These are phyloP conservation scores for Drosophila subsilvestris DNA, from an alignment of 2,888 invertebrate genomes.

Conservation along the genomic window DNA sequence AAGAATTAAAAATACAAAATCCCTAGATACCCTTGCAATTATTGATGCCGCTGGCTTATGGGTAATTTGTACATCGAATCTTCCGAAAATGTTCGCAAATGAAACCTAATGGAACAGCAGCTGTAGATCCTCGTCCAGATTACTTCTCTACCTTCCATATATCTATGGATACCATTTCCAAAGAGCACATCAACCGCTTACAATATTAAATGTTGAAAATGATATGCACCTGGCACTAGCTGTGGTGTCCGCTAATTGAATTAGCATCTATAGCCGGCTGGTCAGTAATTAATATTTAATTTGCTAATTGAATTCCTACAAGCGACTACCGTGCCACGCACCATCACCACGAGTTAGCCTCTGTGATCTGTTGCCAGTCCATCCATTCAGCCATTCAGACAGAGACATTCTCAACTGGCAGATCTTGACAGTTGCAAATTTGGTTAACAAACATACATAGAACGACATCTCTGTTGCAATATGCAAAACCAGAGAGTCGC, in stretches of 20 bases:
- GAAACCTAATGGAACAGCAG: not conserved
- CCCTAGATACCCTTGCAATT: not conserved
- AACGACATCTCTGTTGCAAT: constrained; percentile 32
- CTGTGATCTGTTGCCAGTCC: constrained; percentile 50
- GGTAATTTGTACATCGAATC: not conserved
- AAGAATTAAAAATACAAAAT: too few relatives aligned
- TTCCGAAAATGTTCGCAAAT: not conserved
- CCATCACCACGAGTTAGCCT: constrained; percentile 41
- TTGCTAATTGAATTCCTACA: constrained; percentile 65
- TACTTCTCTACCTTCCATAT: not conserved
- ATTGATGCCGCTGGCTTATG: too few relatives aligned
- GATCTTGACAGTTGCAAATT: constrained; percentile 66
- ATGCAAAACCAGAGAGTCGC: constrained; percentile 8
- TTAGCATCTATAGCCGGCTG: constrained; percentile 59
- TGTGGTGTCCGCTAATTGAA: constrained; percentile 59
- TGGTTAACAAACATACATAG: constrained; percentile 44
- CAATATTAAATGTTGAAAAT: constrained; percentile 9
- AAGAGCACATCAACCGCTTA: not conserved
- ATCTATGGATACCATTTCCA: not conserved
- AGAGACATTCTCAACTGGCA: constrained; percentile 21
- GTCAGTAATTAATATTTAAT: constrained; percentile 73
- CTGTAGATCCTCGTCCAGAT: too few relatives aligned
- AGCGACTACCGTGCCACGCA: constrained; percentile 62
- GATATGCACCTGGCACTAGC: constrained; percentile 11
- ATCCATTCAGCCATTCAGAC: constrained; percentile 15